phyloP scores from a whole-genome alignment of 2,113 vertebrate genomes.

The Onychostruthus taczanowskii region DNA sequence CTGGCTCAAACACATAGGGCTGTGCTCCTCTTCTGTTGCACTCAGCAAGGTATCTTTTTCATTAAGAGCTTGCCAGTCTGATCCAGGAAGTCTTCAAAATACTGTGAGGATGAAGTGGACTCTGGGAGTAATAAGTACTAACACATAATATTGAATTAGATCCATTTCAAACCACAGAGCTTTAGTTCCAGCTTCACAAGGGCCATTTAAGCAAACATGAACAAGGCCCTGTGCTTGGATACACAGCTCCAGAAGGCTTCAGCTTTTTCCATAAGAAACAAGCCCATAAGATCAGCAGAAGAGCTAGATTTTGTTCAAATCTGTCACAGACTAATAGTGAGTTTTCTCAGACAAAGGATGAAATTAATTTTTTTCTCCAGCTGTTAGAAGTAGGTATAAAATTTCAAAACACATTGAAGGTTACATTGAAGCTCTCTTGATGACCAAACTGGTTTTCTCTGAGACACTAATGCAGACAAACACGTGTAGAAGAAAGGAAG shows the following conservation, averaged over 20 bases:
- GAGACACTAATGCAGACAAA: neutral
- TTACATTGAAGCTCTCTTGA: neutral
- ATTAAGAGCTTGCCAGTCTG: neutral
- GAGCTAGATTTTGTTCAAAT: neutral
- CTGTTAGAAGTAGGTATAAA: neutral
- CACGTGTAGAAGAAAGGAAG: neutral
- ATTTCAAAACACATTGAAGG: neutral
- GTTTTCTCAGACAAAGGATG: neutral
- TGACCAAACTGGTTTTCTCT: neutral
- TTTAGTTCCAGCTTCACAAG: neutral
- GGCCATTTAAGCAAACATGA: neutral
- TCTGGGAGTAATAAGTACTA: neutral
- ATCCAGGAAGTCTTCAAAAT: neutral
- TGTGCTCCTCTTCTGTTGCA: neutral
- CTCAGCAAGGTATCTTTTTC: neutral
- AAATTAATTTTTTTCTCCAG: neutral
- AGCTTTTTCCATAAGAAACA: neutral
- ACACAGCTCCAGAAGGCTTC: neutral
- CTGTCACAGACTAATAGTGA: neutral
- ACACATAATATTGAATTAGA: neutral
- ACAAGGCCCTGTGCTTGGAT: accelerated
- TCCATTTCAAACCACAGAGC: neutral
- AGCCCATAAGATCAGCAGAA: neutral
- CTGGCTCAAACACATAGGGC: neutral
- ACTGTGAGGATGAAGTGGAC: neutral